A percentile compares a stretch with the other conserved stretches of the same genome.
Evolutionary conservation across 2,888 invertebrate genomes (phyloP).

Genomic region (Antitype chi): DNA sequence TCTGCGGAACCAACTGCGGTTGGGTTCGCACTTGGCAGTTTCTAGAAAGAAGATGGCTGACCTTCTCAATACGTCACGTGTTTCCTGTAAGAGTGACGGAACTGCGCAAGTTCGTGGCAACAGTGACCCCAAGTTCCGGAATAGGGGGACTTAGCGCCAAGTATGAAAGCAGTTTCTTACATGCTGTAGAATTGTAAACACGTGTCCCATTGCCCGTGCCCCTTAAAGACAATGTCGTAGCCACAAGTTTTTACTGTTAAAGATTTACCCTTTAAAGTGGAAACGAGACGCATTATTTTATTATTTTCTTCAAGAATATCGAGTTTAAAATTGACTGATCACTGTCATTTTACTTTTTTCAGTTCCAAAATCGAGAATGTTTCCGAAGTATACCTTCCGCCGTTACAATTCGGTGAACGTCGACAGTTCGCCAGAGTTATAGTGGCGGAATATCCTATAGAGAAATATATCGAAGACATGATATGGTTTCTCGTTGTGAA

Average conservation of each 20-base stretch:
- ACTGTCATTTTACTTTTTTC: conserved; percentile 24
- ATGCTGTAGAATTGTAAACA: background rate
- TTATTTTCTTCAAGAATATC: background rate
- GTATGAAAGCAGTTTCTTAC: conserved; percentile 54
- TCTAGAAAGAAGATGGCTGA: conserved; percentile 81
- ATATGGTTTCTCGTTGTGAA: conserved; percentile 77
- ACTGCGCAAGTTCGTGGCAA: conserved; percentile 70
- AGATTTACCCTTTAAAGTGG: background rate
- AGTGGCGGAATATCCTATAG: conserved; percentile 60
- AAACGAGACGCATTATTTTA: background rate
- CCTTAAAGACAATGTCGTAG: background rate
- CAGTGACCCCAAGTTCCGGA: conserved; percentile 73
- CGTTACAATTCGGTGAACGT: conserved; percentile 76
- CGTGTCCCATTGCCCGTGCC: background rate
- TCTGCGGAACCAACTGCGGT: conserved; percentile 75
- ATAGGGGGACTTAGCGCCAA: conserved; percentile 71
- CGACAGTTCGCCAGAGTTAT: conserved; percentile 81
- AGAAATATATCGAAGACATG: conserved; percentile 69
- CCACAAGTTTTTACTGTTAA: too few species aligned
- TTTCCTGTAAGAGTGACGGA: conserved; percentile 81
- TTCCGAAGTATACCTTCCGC: conserved; percentile 77
- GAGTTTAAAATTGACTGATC: background rate
- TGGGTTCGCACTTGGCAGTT: conserved; percentile 86
- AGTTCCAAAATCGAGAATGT: conserved; percentile 81
- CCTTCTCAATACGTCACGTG: conserved; percentile 82